Percentiles rank a stretch among this genome's conserved stretches.
These are phyloP conservation scores for Vanessa atalanta DNA, from an alignment of 1,140 invertebrate species.

Conservation along the genomic window DNA sequence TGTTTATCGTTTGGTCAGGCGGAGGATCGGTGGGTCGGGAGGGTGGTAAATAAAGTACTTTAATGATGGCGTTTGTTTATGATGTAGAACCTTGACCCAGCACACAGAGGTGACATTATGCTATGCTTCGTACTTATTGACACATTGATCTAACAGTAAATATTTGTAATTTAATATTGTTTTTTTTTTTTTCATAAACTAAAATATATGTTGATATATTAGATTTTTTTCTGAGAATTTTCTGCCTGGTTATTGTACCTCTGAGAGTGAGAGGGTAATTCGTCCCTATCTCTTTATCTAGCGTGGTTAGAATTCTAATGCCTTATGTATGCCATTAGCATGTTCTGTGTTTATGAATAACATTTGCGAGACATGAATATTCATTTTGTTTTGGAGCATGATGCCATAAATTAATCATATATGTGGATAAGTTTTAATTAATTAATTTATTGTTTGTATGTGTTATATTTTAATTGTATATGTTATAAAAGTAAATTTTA, in stretches of 20 bases:
- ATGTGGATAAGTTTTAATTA: not conserved
- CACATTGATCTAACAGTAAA: too few relatives aligned
- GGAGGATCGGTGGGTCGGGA: too few relatives aligned
- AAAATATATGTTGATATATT: not conserved
- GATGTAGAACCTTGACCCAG: not conserved
- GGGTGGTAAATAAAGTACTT: not conserved
- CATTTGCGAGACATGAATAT: slow-evolving; percentile 13
- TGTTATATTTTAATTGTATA: too few relatives aligned
- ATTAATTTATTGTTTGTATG: too few relatives aligned
- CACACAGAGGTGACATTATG: not conserved
- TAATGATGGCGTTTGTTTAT: not conserved
- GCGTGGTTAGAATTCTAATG: slow-evolving; percentile 10
- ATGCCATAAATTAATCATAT: not conserved
- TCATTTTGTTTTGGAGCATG: not conserved
- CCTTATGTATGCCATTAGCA: slow-evolving; percentile 13
- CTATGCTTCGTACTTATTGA: too few relatives aligned
- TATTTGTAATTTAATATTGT: too few relatives aligned
- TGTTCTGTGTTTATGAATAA: not conserved
- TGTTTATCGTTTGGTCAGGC: too few relatives aligned
- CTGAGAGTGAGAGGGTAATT: not conserved
- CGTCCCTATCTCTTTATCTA: slow-evolving; percentile 1
- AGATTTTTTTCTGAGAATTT: not conserved
- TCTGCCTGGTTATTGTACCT: not conserved
- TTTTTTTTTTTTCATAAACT: too few relatives aligned
- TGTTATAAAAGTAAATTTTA: too few relatives aligned